phyloP scores from a whole-genome alignment of 2,888 invertebrate species.

The Andrena minutula region DNA sequence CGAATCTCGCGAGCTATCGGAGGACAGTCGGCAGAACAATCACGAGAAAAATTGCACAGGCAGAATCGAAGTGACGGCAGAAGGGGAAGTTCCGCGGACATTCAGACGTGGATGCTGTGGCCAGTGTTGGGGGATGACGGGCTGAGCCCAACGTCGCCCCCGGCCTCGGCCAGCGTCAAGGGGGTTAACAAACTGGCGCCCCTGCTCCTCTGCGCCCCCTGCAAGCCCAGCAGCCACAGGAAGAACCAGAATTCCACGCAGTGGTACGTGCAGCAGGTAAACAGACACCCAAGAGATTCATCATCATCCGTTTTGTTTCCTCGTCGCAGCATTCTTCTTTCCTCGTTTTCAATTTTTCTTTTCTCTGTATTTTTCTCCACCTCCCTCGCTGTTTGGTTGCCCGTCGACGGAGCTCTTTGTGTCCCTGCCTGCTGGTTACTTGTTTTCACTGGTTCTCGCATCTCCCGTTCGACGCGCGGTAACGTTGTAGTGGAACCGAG shows the following conservation, averaged over 20 bases:
- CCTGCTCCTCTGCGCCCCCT: slow-evolving; percentile 82
- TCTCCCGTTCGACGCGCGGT: not conserved
- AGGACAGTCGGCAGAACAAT: slow-evolving; percentile 22
- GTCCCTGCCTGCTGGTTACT: slow-evolving; percentile 14
- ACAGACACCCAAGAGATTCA: slow-evolving; percentile 60
- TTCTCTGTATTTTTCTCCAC: not conserved
- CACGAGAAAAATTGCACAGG: slow-evolving; percentile 53
- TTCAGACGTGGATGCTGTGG: slow-evolving; percentile 83
- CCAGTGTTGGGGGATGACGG: slow-evolving; percentile 84
- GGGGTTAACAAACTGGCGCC: slow-evolving; percentile 81
- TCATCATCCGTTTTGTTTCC: slow-evolving; percentile 33
- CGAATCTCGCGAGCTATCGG: not conserved
- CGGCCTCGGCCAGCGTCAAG: slow-evolving; percentile 71
- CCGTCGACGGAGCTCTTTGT: slow-evolving; percentile 1
- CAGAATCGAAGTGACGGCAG: slow-evolving; percentile 55
- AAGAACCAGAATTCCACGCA: slow-evolving; percentile 83
- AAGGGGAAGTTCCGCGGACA: slow-evolving; percentile 63
- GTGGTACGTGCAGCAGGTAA: slow-evolving; percentile 85
- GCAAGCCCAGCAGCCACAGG: slow-evolving; percentile 80
- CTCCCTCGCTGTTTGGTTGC: not conserved
- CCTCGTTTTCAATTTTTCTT: slow-evolving; percentile 3
- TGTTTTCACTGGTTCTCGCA: not conserved
- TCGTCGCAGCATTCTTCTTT: slow-evolving; percentile 1
- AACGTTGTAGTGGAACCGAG: no score
- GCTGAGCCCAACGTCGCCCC: slow-evolving; percentile 82